A percentile compares a stretch with the other conserved stretches of the same genome.
phyloP scores from a whole-genome alignment of 2,888 invertebrate species.

The Polyploca ridens region DNA sequence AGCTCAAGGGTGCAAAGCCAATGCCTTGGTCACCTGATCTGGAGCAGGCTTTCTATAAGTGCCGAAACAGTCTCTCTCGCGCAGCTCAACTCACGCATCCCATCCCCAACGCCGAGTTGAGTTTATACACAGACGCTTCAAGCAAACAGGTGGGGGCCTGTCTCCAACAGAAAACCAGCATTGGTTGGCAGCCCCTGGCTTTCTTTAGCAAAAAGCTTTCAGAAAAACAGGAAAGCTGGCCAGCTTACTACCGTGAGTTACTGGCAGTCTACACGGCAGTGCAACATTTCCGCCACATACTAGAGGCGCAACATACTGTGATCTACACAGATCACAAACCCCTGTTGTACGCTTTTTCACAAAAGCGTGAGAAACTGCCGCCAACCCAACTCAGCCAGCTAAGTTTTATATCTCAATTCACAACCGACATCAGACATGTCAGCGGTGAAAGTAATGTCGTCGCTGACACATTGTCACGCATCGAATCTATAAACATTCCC shows the following conservation, averaged over 20 bases:
- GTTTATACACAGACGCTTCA: constrained; percentile 23
- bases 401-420: constrained; percentile 34
- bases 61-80: too few relatives aligned
- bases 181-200: constrained; percentile 24
- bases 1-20: too few relatives aligned
- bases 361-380: constrained; percentile 22
- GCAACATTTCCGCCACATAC: constrained; percentile 22
- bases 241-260: too few relatives aligned
- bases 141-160: background rate
- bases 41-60: too few relatives aligned
- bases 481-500: constrained; percentile 2
- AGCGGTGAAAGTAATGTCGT: too few relatives aligned
- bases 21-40: too few relatives aligned
- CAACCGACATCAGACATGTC: too few relatives aligned
- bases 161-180: too few relatives aligned
- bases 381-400: constrained; percentile 24
- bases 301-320: constrained; percentile 20
- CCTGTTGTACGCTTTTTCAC: constrained; percentile 25
- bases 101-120: background rate
- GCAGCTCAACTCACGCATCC: too few relatives aligned
- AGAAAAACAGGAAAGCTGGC: constrained; percentile 15
- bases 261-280: constrained; percentile 23
- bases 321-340: constrained; percentile 33
- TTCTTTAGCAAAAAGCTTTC: constrained; percentile 26
- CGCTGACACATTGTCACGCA: constrained; percentile 13